These are phyloP conservation scores for Empidonax alnorum DNA, from an alignment of 2,113 vertebrate species.

Conservation along the genomic window DNA sequence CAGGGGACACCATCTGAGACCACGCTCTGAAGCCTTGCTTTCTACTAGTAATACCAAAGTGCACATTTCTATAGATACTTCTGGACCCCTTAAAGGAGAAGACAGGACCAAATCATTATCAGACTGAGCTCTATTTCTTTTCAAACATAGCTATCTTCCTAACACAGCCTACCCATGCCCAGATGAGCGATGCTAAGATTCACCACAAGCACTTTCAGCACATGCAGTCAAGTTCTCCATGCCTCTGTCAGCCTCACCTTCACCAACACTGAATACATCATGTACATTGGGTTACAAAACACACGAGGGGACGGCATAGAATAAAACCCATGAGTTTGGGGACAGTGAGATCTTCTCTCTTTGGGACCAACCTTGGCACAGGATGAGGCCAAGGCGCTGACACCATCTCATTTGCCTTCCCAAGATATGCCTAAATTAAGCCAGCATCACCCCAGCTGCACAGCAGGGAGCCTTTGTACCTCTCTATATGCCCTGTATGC, in stretches of 20 bases:
- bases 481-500: background rate
- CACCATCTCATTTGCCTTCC: background rate
- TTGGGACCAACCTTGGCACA: rapidly evolving
- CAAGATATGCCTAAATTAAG: background rate
- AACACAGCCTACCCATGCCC: background rate
- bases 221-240: background rate
- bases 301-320: background rate
- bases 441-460: background rate
- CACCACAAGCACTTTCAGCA: background rate
- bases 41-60: background rate
- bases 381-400: background rate
- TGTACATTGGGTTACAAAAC: rapidly evolving
- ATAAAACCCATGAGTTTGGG: background rate
- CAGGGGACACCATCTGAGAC: rapidly evolving
- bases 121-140: background rate
- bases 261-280: background rate
- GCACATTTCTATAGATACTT: background rate
- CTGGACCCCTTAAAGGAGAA: background rate
- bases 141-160: background rate
- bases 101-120: background rate
- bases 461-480: background rate
- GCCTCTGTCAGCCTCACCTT: background rate
- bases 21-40: background rate
- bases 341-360: background rate
- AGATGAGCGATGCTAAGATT: background rate